phyloP scores from a whole-genome alignment of 2,113 vertebrate species.

The Pygoscelis antarcticus region DNA sequence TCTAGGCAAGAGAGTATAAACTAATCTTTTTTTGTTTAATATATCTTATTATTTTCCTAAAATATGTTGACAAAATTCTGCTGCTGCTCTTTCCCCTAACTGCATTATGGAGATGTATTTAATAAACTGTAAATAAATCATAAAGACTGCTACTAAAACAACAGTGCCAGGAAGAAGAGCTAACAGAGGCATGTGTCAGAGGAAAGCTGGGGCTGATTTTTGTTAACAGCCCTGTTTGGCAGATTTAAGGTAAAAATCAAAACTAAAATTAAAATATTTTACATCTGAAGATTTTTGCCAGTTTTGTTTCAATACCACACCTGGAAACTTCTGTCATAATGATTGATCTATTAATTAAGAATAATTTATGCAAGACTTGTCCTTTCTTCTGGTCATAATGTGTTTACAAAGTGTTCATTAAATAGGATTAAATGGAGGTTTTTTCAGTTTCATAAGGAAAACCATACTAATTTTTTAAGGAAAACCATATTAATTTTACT shows the following conservation, averaged over 20 bases:
- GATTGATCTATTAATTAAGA: background rate
- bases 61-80: background rate
- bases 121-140: background rate
- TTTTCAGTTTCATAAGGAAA: background rate
- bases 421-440: background rate
- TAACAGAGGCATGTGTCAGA: background rate
- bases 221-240: background rate
- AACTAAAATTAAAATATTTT: background rate
- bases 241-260: background rate
- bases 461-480: background rate
- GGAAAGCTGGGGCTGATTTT: background rate
- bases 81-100: background rate
- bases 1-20: background rate
- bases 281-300: background rate
- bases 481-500: background rate
- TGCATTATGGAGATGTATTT: background rate
- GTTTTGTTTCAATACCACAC: background rate
- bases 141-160: background rate
- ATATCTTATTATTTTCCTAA: background rate
- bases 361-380: background rate
- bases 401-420: background rate
- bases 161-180: background rate
- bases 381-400: background rate
- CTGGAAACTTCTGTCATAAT: background rate
- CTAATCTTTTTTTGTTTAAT: background rate